Percentiles rank a stretch among this genome's conserved stretches.
phyloP scores from a whole-genome alignment of 2,888 invertebrate genomes.

The Horisme vitalbata region DNA sequence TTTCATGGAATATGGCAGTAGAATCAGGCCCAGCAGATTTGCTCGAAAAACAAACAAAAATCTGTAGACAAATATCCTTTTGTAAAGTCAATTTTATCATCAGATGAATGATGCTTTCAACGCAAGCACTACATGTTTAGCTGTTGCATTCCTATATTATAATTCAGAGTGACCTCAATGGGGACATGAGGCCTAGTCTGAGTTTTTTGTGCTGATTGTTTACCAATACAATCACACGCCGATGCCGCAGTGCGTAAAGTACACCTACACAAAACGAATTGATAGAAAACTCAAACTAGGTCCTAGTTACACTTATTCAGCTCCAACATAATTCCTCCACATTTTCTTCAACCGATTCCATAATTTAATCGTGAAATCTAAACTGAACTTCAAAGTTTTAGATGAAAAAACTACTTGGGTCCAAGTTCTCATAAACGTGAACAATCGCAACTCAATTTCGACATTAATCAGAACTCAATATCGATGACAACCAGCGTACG shows the following conservation, averaged over 20 bases:
- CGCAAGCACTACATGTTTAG: conserved; percentile 1
- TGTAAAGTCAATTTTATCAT: conserved; percentile 7
- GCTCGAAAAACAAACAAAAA: conserved; percentile 12
- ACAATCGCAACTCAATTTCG: conserved; percentile 2
- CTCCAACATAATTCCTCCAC: conserved; percentile 8
- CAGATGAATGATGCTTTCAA: conserved; percentile 9
- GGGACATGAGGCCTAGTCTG: background rate
- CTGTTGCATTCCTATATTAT: too few species aligned
- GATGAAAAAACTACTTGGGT: background rate
- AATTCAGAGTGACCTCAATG: background rate
- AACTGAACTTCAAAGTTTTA: conserved; percentile 6
- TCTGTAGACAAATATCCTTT: conserved; percentile 10
- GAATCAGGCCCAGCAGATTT: conserved; percentile 13
- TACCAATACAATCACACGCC: too few species aligned
- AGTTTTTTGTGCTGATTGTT: too few species aligned
- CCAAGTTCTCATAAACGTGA: background rate
- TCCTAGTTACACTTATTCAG: conserved; percentile 21
- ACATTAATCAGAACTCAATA: too few species aligned
- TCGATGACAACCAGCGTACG: too few species aligned
- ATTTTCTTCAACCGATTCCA: conserved; percentile 1
- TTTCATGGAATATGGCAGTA: conserved; percentile 11
- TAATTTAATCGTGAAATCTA: background rate
- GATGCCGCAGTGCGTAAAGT: too few species aligned
- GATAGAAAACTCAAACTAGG: background rate
- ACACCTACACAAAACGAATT: too few species aligned